Evolutionary conservation across 1,140 invertebrate species (phyloP).

Genomic region (Heliothis virescens): DNA sequence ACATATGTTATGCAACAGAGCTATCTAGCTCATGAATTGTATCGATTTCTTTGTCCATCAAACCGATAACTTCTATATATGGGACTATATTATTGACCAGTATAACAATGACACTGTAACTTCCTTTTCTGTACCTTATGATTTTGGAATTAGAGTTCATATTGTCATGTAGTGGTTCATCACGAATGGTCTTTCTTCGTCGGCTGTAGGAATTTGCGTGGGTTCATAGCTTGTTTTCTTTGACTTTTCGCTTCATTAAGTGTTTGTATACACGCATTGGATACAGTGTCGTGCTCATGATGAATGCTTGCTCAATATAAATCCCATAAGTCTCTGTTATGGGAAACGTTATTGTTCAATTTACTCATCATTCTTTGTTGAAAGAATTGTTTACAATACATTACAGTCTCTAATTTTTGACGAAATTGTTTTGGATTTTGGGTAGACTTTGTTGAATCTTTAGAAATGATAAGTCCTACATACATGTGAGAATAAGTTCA

Average conservation of each 20-base stretch:
- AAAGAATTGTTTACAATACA: not conserved
- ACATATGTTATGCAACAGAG: constrained; percentile 11
- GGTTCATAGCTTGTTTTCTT: constrained; percentile 73
- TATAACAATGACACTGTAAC: not conserved
- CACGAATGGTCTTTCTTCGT: constrained; percentile 23
- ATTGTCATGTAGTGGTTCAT: not conserved
- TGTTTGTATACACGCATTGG: constrained; percentile 76
- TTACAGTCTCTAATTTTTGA: too few species aligned
- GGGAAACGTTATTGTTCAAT: constrained; percentile 73
- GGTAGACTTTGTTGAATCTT: too few species aligned
- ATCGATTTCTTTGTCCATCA: constrained; percentile 26
- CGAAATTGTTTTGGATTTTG: too few species aligned
- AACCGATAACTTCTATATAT: constrained; percentile 35
- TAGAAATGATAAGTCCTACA: too few species aligned
- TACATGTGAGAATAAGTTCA: too few species aligned
- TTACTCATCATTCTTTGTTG: constrained; percentile 58
- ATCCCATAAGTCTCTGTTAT: constrained; percentile 62
- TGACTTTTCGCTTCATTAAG: constrained; percentile 78
- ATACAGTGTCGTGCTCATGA: constrained; percentile 63
- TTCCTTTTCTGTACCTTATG: not conserved
- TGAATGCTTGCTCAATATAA: constrained; percentile 72
- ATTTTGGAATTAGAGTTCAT: not conserved
- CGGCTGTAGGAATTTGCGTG: constrained; percentile 64
- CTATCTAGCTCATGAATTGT: constrained; percentile 5
- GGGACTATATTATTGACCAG: constrained; percentile 18